Base-by-base conservation (phyloP, 2,797 vertebrate genomes). In the Eulemur mongoz region DNA sequence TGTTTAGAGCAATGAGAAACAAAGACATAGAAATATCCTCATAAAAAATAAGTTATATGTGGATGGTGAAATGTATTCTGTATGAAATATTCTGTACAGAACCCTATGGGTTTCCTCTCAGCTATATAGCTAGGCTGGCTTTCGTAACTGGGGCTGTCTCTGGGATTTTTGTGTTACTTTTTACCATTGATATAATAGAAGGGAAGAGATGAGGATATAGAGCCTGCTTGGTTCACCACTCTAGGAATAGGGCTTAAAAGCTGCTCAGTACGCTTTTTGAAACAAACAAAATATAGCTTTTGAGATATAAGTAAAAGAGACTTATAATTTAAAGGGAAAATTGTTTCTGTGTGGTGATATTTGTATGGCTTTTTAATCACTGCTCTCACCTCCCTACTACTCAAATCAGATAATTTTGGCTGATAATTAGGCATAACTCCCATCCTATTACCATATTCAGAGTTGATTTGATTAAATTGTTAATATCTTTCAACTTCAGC, bases 131-230 rank as follows among this genome's bases (percentile, higher is more conserved):
- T 14, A 83, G 45, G 4, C 35, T 87, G 70, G 18, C 32, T 95
- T 83, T 96, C 43, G 61, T 59, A 95, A 81, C 72, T 61, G 12
- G 11, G 32, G 9, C 25, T 90, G 15, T 72, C 88, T 91, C 11
- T 54, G 85, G 80, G 88, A 82, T 48, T 72, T 90, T 81, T 76
- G 13, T 87, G 67, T 75, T 80, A 65, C 54, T 81, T 95, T 97
- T 81, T 35, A 81, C 17, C 27, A 92, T 87, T 95, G 65, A 92
- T 43, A 54, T 45, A 92, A 92, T 18, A 63, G 50, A 93, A 94
- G n/a, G 84, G 63, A 96, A 72, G 15, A 20, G 67, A 78, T 81
- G 40, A 84, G 38, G 38, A 61, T 84, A 90, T 78, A 85, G 61
- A 84, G 38, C 4, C 4, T 48, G 40, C 92, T 17, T 95, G 52